Base-by-base conservation (phyloP, 2,888 invertebrate species). In the Andrena bucephala region DNA sequence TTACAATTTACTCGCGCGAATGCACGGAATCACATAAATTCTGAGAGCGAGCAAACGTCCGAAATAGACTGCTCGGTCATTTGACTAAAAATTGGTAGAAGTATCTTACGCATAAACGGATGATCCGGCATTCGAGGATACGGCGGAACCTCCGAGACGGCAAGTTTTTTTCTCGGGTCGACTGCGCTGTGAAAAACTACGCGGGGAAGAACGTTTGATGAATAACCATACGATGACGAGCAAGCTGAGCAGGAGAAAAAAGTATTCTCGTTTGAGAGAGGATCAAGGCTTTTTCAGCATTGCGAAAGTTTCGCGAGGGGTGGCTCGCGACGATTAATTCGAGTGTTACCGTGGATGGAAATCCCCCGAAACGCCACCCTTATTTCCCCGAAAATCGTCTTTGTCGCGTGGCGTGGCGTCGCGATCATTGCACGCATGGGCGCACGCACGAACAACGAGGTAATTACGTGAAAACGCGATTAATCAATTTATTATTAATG, bases 161-260 rank as follows among this genome's bases (percentile, higher is more conserved):
- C 29, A 20, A 54, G 48, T 77, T 84, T 83, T 83, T 78, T 83
- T 54, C 63, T 7, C 54, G 0, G 54, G 7, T 20, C 20, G 2
- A 6, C 20, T 52, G 52, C n/a, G 52, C 42, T 1, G 42, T 4
- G 27, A 27, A 29, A 48, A 63, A 57, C 52, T 20, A 10, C 59
- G 10, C 8, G 31, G 1, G 24, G 60, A 83, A 80, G 62, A 65
- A 29, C 67, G 70, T 70, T 74, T 84, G 85, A 84, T 81, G 84
- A 85, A 85, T 84, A 84, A 81, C 77, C 84, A 62, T 68, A 52
- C 81, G 80, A 85, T 85, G 85, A 85, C 85, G 81, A 74, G 74
- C 85, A 65, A 68, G 65, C 42, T 84, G 68, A 54, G n/a, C 29
- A 8, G 66, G n/a, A 65, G 70, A 31, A 74, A 80, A 79, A 73